A percentile compares a stretch with the other conserved stretches of the same genome.
phyloP scores from a whole-genome alignment of 2,113 vertebrate genomes.

The Cochlearius cochlearius region DNA sequence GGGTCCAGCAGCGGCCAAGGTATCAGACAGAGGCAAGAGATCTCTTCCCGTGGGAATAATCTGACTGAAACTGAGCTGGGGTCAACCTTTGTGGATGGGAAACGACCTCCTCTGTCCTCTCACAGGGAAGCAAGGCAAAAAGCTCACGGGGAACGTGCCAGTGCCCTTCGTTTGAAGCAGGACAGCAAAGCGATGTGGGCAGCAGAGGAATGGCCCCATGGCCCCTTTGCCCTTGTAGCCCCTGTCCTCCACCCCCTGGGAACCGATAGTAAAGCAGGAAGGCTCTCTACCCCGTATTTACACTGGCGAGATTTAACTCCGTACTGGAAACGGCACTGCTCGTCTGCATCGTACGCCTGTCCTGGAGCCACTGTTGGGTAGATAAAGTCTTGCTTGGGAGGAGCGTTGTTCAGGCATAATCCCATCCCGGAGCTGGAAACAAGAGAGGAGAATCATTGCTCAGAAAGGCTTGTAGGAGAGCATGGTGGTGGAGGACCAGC shows the following conservation, averaged over 20 bases:
- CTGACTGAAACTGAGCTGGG: not conserved
- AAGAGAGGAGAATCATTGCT: not conserved
- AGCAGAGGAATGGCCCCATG: not conserved
- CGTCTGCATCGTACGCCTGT: conserved; percentile 94
- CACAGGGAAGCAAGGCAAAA: not conserved
- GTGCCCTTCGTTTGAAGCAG: not conserved
- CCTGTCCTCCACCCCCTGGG: conserved; percentile 49
- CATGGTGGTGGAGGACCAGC: rapidly evolving
- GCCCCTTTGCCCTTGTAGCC: not conserved
- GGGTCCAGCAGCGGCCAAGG: not conserved
- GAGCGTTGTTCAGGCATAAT: conserved; percentile 92
- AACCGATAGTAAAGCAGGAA: conserved; percentile 82
- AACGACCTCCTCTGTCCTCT: not conserved
- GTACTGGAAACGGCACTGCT: conserved; percentile 98
- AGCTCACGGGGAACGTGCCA: not conserved
- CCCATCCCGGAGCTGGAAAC: conserved; percentile 89
- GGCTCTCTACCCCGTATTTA: conserved; percentile 97
- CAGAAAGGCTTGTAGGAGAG: not conserved
- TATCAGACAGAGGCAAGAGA: not conserved
- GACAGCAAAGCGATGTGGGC: not conserved
- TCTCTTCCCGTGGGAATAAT: not conserved
- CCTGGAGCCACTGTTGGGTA: conserved; percentile 95
- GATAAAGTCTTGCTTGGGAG: conserved; percentile 92
- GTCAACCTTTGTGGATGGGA: not conserved
- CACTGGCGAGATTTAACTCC: conserved; percentile 98